These are phyloP conservation scores for Stegastes partitus DNA, from an alignment of 2,113 vertebrate species.

Conservation along the genomic window DNA sequence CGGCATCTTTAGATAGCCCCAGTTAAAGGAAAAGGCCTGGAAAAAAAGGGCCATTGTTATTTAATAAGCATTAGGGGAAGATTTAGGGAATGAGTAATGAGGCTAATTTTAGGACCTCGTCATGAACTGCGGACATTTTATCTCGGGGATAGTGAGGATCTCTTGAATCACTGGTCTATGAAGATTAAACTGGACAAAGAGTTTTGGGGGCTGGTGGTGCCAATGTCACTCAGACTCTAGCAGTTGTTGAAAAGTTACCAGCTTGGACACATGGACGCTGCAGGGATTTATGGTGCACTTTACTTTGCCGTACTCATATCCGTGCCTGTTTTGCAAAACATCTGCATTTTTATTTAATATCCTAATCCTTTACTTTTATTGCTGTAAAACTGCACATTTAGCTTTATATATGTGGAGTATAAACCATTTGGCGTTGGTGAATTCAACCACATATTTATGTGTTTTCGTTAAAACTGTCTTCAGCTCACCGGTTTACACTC, in stretches of 20 bases:
- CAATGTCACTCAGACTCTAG: conserved; percentile 19
- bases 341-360: no score
- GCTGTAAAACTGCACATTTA: background rate
- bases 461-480: background rate
- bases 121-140: conserved; percentile 33
- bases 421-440: background rate
- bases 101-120: conserved; percentile 61
- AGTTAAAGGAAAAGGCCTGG: conserved; percentile 26
- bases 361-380: background rate
- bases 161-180: conserved; percentile 51
- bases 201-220: conserved; percentile 24
- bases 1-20: conserved; percentile 35
- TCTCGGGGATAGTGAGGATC: conserved; percentile 31
- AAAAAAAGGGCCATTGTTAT: conserved; percentile 26
- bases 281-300: background rate
- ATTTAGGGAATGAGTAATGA: conserved; percentile 53
- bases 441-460: conserved; percentile 1
- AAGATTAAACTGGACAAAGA: conserved; percentile 60
- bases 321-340: no score
- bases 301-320: background rate
- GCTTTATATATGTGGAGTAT: no score
- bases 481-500: no score
- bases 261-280: background rate
- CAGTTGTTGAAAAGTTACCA: conserved; percentile 3
- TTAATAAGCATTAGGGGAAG: conserved; percentile 47